Conservation (phyloP, 2,113 vertebrate genomes). For the Leucoraja erinaceus region DNA sequence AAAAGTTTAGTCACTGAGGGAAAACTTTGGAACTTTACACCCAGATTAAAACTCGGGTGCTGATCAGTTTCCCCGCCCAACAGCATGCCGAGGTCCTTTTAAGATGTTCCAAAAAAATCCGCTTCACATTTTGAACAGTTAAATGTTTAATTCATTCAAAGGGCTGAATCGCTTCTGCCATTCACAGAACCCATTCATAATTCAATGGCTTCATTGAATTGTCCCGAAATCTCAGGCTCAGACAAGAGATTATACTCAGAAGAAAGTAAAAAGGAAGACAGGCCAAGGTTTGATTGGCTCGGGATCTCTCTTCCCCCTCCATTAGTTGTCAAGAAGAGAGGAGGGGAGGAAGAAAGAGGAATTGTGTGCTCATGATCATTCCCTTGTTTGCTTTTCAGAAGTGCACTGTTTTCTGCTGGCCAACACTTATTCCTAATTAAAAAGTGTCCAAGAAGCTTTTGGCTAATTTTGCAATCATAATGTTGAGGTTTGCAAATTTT, state of each 20-base stretch:
- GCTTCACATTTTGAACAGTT: slow-evolving; percentile 37
- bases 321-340: slow-evolving; percentile 35
- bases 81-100: background rate
- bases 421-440: slow-evolving; percentile 20
- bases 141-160: slow-evolving; percentile 38
- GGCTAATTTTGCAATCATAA: slow-evolving; percentile 37
- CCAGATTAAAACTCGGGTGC: background rate
- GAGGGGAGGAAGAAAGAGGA: slow-evolving; percentile 27
- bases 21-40: background rate
- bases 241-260: slow-evolving; percentile 35
- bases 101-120: slow-evolving; percentile 28
- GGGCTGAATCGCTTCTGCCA: slow-evolving; percentile 29
- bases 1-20: background rate
- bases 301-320: slow-evolving; percentile 12
- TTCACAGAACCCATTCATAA: slow-evolving; percentile 33
- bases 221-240: slow-evolving; percentile 21
- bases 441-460: slow-evolving; percentile 28
- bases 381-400: slow-evolving; percentile 33
- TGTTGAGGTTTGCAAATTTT: slow-evolving; percentile 34
- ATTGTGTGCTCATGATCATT: slow-evolving; percentile 26
- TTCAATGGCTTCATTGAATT: slow-evolving; percentile 38
- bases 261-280: slow-evolving; percentile 2
- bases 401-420: slow-evolving; percentile 31
- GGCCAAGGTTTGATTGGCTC: slow-evolving; percentile 34
- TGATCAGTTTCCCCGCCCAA: background rate